A percentile compares a stretch with the other conserved stretches of the same genome.
phyloP scores from a whole-genome alignment of 2,113 vertebrate genomes.

The Heterotilapia buettikoferi region DNA sequence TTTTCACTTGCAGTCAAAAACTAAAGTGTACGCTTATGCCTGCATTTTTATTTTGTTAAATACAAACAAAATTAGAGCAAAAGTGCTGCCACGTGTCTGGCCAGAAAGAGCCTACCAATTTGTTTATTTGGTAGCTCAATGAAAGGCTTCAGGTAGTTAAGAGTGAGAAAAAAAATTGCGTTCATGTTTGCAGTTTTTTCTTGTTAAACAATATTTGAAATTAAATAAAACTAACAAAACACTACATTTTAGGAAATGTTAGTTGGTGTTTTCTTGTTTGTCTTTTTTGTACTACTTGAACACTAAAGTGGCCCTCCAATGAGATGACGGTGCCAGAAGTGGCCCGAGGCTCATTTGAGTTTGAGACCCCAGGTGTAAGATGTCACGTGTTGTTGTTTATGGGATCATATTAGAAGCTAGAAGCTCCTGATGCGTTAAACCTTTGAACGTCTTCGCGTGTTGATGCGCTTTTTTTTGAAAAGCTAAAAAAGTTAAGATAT shows the following conservation, averaged over 20 bases:
- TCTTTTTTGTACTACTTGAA: not conserved
- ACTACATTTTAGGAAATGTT: rapidly evolving
- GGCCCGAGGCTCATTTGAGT: not conserved
- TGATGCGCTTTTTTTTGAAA: not conserved
- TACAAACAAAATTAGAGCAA: not conserved
- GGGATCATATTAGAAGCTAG: not conserved
- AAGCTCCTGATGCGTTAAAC: not conserved
- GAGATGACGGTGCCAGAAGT: not conserved
- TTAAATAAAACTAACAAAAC: not conserved
- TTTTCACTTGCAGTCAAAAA: not conserved
- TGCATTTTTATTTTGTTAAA: not conserved
- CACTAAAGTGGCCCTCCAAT: not conserved
- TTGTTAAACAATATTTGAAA: not conserved
- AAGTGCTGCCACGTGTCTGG: not conserved
- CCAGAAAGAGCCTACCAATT: not conserved
- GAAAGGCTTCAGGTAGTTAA: not conserved
- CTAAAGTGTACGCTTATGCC: not conserved
- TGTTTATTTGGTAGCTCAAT: not conserved
- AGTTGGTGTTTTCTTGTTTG: not conserved
- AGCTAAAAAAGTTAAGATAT: not conserved
- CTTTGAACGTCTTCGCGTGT: not conserved
- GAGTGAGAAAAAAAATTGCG: not conserved
- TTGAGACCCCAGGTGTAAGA: not conserved
- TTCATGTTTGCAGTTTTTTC: not conserved
- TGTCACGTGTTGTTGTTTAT: not conserved